Base-by-base conservation (phyloP, 2,888 invertebrate genomes). In the Mylabris sibirica region DNA sequence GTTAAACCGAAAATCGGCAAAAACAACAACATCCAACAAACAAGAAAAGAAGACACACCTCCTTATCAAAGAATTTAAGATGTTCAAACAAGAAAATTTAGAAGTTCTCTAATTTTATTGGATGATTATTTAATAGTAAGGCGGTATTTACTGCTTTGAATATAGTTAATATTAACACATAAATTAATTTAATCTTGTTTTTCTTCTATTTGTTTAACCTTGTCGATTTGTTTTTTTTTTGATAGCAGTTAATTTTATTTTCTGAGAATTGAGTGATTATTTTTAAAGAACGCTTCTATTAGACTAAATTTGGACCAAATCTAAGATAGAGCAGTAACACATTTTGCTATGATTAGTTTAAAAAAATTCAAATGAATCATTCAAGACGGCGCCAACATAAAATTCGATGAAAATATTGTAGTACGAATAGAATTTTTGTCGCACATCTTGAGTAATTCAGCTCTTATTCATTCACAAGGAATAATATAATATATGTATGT, bases 21-120 rank as follows among this genome's bases (percentile, higher is more conserved):
- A 38, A 14, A 38, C 17, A 49, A 17, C 2, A 49, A 12, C 8
- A 49, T 6, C 22, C 17, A 22, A 20, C 12, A 44, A 35, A 35
- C 8, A 75, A 74, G 74, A 74, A 74, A 77, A 68, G 71, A 68
- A 63, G 69, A 74, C 74, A 74, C 75, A 74, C 75, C 74, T 72
- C 67, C 66, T 66, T 34, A 59, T 65, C 64, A 70, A 68, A 67
- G 61, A 70, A 67, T 62, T 11, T 59, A 64, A 62, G 59, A 61
- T 66, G 22, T 3, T 6, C 2, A 20, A 49, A 49, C 41, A 3
- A 49, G 17, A 53, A 53, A 49, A 20, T 49, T 2, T 11, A 2
- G 12, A 53, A 20, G 63, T 57, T 59, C 65, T 63, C 63, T 3
- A 59, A 63, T 59, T 63, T 66, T 67, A 75, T 75, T 75, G 75